Evolutionary conservation across 2,113 vertebrate species (phyloP).

Genomic region (Eudyptes chrysolophus): DNA sequence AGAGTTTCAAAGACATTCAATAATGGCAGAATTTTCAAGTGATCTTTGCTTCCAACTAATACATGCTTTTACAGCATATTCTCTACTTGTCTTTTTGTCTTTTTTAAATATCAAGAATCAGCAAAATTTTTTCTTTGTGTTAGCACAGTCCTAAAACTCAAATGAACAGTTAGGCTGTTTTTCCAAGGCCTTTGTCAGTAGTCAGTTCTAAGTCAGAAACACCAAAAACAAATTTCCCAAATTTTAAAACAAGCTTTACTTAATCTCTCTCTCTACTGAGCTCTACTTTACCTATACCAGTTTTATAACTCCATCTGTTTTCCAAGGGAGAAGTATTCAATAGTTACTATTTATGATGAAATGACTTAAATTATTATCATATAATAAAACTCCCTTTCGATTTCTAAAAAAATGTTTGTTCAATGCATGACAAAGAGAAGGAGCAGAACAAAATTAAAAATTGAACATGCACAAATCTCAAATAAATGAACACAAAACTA

Average conservation of each 20-base stretch:
- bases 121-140: not conserved
- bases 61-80: not conserved
- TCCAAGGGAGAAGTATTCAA: not conserved
- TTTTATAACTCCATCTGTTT: not conserved
- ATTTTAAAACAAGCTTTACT: not conserved
- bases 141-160: not conserved
- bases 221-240: not conserved
- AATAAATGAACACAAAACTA: not conserved
- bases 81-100: not conserved
- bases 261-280: not conserved
- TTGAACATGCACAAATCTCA: not conserved
- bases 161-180: not conserved
- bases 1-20: not conserved
- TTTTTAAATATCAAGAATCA: not conserved
- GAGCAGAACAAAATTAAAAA: not conserved
- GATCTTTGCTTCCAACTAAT: not conserved
- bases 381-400: not conserved
- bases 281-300: not conserved
- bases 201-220: not conserved
- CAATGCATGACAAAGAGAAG: not conserved
- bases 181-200: not conserved
- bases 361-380: not conserved
- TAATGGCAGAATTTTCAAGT: not conserved
- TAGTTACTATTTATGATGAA: not conserved
- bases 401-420: not conserved